These are phyloP conservation scores for Sitta europaea DNA, from an alignment of 2,113 vertebrate species.

Conservation along the genomic window DNA sequence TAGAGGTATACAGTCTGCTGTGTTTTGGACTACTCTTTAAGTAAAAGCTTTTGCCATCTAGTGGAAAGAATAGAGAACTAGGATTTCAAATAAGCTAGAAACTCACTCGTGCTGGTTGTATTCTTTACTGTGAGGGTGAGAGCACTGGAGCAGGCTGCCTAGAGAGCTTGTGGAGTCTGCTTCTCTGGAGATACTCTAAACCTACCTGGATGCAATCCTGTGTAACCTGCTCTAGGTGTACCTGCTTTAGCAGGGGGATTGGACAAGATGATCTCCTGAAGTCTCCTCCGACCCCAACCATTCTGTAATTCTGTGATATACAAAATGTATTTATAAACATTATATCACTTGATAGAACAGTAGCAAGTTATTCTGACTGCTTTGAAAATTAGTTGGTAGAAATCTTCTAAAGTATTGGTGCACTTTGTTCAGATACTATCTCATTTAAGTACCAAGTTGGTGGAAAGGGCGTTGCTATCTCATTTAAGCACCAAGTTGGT, in stretches of 20 bases:
- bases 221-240: neutral
- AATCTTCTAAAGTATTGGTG: neutral
- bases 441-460: neutral
- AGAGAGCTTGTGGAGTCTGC: neutral
- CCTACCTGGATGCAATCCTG: neutral
- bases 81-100: neutral
- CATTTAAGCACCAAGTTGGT: neutral
- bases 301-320: neutral
- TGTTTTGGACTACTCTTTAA: neutral
- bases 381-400: neutral
- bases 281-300: neutral
- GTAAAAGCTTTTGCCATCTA: constrained; percentile 56
- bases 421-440: neutral
- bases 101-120: neutral
- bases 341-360: neutral
- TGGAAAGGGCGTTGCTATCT: neutral
- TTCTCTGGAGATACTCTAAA: neutral
- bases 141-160: neutral
- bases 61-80: constrained; percentile 32
- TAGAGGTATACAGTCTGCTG: neutral
- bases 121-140: neutral
- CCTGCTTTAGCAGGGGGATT: neutral
- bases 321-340: neutral
- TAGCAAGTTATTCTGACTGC: neutral
- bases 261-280: neutral